Percentiles rank a stretch among this genome's conserved stretches.
Evolutionary conservation across 2,113 vertebrate species (phyloP).

Genomic region (Brachypodius melanocephalos): DNA sequence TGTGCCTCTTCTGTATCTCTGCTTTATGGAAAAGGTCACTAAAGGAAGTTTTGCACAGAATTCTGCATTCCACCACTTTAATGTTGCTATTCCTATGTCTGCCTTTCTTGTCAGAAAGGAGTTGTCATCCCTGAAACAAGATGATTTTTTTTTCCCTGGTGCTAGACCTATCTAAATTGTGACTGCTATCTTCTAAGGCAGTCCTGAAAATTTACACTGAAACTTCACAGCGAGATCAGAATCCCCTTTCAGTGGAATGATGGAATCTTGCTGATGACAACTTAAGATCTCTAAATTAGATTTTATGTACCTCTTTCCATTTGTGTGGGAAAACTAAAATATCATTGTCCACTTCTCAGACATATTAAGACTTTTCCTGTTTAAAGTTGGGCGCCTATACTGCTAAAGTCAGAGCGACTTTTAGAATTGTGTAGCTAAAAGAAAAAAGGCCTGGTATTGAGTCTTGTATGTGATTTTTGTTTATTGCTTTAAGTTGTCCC

Average conservation of each 20-base stretch:
- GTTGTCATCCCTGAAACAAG: neutral
- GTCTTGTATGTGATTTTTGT: neutral
- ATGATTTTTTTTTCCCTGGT: neutral
- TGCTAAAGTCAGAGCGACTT: neutral
- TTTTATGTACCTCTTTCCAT: neutral
- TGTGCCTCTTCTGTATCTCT: neutral
- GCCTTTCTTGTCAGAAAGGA: neutral
- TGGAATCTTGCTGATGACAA: neutral
- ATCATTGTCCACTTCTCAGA: fast-evolving
- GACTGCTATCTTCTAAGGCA: neutral
- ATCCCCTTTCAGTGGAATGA: neutral
- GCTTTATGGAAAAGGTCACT: neutral
- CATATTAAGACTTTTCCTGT: neutral
- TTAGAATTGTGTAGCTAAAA: neutral
- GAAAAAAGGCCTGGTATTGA: neutral
- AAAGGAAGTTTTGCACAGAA: neutral
- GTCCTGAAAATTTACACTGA: neutral
- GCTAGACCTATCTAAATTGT: neutral
- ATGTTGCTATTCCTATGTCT: neutral
- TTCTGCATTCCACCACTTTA: neutral
- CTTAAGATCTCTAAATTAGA: neutral
- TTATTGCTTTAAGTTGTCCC: neutral
- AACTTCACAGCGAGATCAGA: neutral
- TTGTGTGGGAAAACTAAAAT: neutral
- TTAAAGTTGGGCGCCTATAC: neutral